Base-by-base conservation (phyloP, 2,888 invertebrate species). In the Conistra vaccinii region DNA sequence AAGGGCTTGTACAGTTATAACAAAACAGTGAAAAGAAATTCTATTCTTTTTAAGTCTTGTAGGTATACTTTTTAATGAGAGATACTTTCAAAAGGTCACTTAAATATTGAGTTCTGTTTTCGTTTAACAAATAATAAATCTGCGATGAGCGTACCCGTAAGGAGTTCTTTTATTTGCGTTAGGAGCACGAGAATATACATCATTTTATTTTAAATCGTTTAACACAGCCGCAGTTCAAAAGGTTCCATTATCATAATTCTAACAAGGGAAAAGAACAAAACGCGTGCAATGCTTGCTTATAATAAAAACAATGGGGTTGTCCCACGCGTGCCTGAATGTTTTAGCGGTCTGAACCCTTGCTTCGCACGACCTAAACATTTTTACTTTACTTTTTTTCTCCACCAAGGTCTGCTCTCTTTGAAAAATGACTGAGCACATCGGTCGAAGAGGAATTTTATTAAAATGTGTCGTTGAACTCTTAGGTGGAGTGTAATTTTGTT, bases 291-390 rank as follows among this genome's bases (percentile, higher is more conserved):
- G 91, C 90, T 90, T 91, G 92, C 90, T 92, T 92, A 93, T 93
- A 93, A 94, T 93, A 93, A 93, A 94, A 93, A 94, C 94, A 95
- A 94, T 93, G 91, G 90, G 85, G 77, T 86, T 86, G 86, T 86
- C 87, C 83, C 90, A 87, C 91, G 90, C 90, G 87, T 84, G 86
- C 91, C 89, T 93, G 91, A 93, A 94, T 93, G 92, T 94, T 94
- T 93, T 87, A 93, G 92, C 85, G 90, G 90, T 79, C 80, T 78
- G 81, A 85, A 87, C 89, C 90, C 88, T 90, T 88, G 86, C 89
- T 85, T 89, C 81, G 88, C 86, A 88, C 87, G 89, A 88, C 82
- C 85, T 80, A 76, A 85, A 89, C 87, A 90, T 89, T 91, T 91
- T 89, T 90, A 90, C 87, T 88, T 89, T 87, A 76, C 71, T 72